phyloP scores from a whole-genome alignment of 2,113 vertebrate species.

The Brachyhypopomus occidentalis region DNA sequence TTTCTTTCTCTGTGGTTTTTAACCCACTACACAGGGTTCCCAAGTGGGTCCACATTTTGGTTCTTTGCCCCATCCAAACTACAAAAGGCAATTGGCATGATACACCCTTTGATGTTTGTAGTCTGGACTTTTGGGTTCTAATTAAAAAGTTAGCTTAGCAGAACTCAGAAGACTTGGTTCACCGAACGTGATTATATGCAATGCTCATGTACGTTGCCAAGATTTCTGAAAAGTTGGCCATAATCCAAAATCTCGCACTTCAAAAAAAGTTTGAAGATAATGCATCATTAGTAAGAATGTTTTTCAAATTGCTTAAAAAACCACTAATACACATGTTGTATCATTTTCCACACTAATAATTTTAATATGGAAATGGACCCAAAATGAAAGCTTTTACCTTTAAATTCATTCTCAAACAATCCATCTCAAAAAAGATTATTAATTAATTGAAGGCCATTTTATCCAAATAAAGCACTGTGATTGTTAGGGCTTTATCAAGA shows the following conservation, averaged over 20 bases:
- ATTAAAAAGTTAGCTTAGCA: conserved; percentile 33
- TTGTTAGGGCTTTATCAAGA: not conserved
- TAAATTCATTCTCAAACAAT: not conserved
- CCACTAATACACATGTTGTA: too few species aligned
- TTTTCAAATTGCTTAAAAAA: too few species aligned
- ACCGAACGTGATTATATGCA: not conserved
- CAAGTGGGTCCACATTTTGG: too few species aligned
- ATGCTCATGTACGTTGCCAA: not conserved
- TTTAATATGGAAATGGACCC: not conserved
- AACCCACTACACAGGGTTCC: too few species aligned
- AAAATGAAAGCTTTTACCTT: not conserved
- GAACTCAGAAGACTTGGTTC: conserved; percentile 13
- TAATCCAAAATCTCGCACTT: not conserved
- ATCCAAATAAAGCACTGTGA: not conserved
- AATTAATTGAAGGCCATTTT: not conserved
- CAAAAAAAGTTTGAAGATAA: too few species aligned
- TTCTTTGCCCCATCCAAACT: too few species aligned
- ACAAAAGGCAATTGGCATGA: not conserved
- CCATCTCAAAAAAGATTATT: too few species aligned
- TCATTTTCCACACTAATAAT: too few species aligned
- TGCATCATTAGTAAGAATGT: not conserved
- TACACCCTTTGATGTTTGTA: not conserved
- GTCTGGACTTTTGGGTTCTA: conserved; percentile 18
- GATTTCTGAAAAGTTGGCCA: not conserved
- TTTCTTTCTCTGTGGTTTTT: too few species aligned